Conservation (phyloP, 2,797 vertebrate species). For the Lepus oiostolus region DNA sequence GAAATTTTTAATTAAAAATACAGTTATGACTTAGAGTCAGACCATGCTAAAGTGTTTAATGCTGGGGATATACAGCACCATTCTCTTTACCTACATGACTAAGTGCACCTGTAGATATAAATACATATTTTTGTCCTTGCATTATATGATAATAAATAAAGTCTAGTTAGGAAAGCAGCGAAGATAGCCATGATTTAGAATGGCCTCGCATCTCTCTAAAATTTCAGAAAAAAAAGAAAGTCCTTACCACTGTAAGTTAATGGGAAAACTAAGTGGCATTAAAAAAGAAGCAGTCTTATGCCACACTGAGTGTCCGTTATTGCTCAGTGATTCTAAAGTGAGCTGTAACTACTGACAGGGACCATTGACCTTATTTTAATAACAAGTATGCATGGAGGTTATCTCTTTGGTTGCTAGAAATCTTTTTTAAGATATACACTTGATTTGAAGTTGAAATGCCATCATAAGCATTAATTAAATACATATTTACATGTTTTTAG, state of each 20-base stretch:
- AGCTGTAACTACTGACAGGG: background rate
- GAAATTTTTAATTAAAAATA: slow-evolving; percentile 37
- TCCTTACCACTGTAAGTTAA: background rate
- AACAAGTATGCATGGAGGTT: slow-evolving; percentile 3
- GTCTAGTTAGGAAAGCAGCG: background rate
- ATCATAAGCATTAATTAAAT: background rate
- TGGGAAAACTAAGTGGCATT: slow-evolving; percentile 55
- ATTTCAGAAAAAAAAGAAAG: slow-evolving; percentile 41
- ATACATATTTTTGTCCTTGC: background rate
- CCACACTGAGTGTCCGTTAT: background rate
- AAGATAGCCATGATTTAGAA: background rate
- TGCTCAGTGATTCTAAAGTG: background rate
- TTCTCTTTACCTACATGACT: background rate
- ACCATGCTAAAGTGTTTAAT: background rate
- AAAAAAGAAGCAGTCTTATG: background rate
- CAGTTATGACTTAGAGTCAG: background rate
- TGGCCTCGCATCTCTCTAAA: background rate
- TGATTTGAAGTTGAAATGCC: slow-evolving; percentile 60
- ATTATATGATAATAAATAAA: background rate
- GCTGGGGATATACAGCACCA: fast-evolving
- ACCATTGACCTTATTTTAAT: background rate
- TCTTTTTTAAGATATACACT: background rate
- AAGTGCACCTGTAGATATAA: background rate
- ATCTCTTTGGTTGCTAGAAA: slow-evolving; percentile 6
- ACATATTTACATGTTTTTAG: background rate